Evolutionary conservation across 2,888 invertebrate species (phyloP).

Genomic region (Lagria hirta): DNA sequence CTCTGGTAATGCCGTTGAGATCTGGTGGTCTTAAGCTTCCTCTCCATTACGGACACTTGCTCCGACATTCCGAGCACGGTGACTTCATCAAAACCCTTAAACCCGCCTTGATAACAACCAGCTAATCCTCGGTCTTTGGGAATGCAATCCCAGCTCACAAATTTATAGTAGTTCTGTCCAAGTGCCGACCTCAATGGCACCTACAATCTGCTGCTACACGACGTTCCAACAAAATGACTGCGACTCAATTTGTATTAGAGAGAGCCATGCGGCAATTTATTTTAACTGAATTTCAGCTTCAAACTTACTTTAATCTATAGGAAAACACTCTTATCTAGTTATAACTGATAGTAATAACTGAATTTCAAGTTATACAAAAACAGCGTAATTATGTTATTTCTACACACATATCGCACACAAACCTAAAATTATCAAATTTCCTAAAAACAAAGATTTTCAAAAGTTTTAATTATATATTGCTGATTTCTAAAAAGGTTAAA

Average conservation of each 20-base stretch:
- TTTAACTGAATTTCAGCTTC: background rate
- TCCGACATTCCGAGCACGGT: constrained; percentile 47
- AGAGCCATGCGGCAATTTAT: background rate
- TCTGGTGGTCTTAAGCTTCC: constrained; percentile 26
- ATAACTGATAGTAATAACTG: too few species aligned
- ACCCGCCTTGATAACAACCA: constrained; percentile 48
- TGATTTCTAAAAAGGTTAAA: too few species aligned
- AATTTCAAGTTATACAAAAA: too few species aligned
- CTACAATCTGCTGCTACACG: constrained; percentile 37
- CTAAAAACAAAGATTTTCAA: too few species aligned
- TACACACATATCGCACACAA: too few species aligned
- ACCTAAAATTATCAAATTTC: too few species aligned
- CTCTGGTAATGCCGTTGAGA: constrained; percentile 22
- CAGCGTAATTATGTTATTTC: too few species aligned
- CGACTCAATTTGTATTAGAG: constrained; percentile 9
- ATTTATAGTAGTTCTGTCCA: constrained; percentile 45
- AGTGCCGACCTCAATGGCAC: constrained; percentile 43
- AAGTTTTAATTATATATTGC: too few species aligned
- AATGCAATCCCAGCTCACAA: constrained; percentile 48
- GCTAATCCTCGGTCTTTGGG: constrained; percentile 46
- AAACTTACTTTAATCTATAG: background rate
- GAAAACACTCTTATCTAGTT: too few species aligned
- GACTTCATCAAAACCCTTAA: constrained; percentile 50
- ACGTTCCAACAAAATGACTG: constrained; percentile 16
- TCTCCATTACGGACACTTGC: constrained; percentile 45